phyloP scores from a whole-genome alignment of 2,888 invertebrate genomes.

The Ariolimax columbianus region DNA sequence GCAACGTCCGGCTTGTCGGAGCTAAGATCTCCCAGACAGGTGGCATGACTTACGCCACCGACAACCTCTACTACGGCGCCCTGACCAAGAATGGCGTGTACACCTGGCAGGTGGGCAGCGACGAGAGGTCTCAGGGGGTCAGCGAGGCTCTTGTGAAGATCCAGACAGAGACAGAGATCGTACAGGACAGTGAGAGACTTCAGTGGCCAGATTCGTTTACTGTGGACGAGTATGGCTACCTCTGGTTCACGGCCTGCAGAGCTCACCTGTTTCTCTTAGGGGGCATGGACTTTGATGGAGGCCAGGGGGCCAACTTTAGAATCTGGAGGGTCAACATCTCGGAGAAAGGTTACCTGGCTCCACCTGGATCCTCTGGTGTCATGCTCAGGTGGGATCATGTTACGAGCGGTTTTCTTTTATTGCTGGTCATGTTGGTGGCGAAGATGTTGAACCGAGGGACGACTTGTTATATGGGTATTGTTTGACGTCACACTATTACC shows the following conservation, averaged over 20 bases:
- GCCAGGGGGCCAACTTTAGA: conserved; percentile 48
- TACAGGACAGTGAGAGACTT: conserved; percentile 57
- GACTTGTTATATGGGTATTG: no score
- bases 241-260: conserved; percentile 68
- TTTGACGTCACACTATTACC: no score
- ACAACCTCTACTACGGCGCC: conserved; percentile 64
- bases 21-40: conserved; percentile 61
- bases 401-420: no score
- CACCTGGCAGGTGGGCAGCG: conserved; percentile 60
- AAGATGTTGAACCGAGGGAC: no score
- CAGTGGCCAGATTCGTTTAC: conserved; percentile 68
- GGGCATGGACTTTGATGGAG: conserved; percentile 47
- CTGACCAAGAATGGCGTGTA: conserved; percentile 61
- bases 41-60: conserved; percentile 65
- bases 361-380: neutral
- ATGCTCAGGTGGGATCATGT: no score
- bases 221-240: conserved; percentile 57
- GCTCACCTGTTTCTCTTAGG: conserved; percentile 59
- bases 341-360: conserved; percentile 50
- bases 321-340: conserved; percentile 54
- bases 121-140: conserved; percentile 42
- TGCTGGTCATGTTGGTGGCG: no score
- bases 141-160: conserved; percentile 52
- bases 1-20: conserved; percentile 59
- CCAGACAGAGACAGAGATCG: conserved; percentile 52